Conservation (phyloP, 2,888 invertebrate species). For the Danaus chrysippus region DNA sequence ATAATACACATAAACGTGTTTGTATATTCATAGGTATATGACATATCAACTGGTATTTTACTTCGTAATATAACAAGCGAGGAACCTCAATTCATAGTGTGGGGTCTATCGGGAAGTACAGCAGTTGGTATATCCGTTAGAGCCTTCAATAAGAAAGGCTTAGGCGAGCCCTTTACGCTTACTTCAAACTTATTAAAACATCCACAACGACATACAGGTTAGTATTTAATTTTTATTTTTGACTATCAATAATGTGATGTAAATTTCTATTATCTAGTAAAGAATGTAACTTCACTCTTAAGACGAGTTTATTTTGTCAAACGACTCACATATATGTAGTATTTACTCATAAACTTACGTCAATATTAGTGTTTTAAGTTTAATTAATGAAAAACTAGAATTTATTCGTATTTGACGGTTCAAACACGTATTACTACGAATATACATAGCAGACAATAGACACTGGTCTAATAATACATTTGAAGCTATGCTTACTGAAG, state of each 20-base stretch:
- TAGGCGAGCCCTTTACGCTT: slow-evolving; percentile 79
- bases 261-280: too few species aligned
- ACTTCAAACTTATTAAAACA: slow-evolving; percentile 81
- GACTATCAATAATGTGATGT: background rate
- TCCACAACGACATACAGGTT: slow-evolving; percentile 81
- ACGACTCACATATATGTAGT: too few species aligned
- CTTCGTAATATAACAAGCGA: slow-evolving; percentile 80
- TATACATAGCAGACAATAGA: too few species aligned
- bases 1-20: background rate
- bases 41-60: slow-evolving; percentile 69
- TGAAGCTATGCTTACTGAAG: too few species aligned
- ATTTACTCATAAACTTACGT: too few species aligned
- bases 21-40: slow-evolving; percentile 56
- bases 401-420: too few species aligned
- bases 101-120: slow-evolving; percentile 78
- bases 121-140: slow-evolving; percentile 80
- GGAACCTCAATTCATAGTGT: slow-evolving; percentile 80
- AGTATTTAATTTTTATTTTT: slow-evolving; percentile 34
- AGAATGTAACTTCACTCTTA: too few species aligned
- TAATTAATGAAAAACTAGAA: too few species aligned
- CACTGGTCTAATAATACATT: too few species aligned
- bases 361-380: too few species aligned
- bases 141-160: slow-evolving; percentile 85
- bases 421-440: too few species aligned
- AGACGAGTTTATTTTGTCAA: too few species aligned